phyloP scores from a whole-genome alignment of 2,113 vertebrate species.

The Chrysochloris asiatica region DNA sequence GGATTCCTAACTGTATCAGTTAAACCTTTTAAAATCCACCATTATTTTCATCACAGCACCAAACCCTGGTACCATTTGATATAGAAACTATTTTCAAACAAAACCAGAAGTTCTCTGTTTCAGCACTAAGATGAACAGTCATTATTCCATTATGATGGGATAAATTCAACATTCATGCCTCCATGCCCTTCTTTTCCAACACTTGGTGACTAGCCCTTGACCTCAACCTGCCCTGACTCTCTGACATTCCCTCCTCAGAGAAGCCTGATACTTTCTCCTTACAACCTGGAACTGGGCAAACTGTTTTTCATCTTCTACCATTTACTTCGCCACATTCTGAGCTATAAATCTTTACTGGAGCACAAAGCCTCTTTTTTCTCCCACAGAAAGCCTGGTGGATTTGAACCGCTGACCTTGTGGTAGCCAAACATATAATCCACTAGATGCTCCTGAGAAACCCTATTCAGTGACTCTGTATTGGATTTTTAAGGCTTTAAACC shows the following conservation, averaged over 20 bases:
- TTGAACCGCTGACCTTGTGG: too few relatives aligned
- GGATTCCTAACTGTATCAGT: not conserved
- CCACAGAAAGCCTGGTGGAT: too few relatives aligned
- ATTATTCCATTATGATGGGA: not conserved
- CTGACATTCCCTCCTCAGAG: not conserved
- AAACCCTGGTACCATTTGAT: not conserved
- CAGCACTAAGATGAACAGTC: not conserved
- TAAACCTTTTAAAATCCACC: slow-evolving; percentile 9
- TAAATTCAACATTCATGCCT: not conserved
- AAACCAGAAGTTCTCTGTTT: not conserved
- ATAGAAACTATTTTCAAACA: not conserved
- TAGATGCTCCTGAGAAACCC: too few relatives aligned
- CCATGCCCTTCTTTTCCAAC: not conserved
- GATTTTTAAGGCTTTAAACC: too few relatives aligned
- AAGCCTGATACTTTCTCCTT: not conserved
- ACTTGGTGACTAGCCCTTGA: not conserved
- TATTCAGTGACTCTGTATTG: too few relatives aligned
- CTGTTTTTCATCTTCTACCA: not conserved
- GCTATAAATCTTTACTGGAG: too few relatives aligned
- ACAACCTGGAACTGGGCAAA: not conserved
- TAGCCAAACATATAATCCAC: too few relatives aligned
- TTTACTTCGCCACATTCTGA: too few relatives aligned
- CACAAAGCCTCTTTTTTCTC: too few relatives aligned
- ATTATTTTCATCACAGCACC: not conserved
- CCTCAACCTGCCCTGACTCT: not conserved